Base-by-base conservation (phyloP, 2,888 invertebrate species). In the Zelleria hepariella region DNA sequence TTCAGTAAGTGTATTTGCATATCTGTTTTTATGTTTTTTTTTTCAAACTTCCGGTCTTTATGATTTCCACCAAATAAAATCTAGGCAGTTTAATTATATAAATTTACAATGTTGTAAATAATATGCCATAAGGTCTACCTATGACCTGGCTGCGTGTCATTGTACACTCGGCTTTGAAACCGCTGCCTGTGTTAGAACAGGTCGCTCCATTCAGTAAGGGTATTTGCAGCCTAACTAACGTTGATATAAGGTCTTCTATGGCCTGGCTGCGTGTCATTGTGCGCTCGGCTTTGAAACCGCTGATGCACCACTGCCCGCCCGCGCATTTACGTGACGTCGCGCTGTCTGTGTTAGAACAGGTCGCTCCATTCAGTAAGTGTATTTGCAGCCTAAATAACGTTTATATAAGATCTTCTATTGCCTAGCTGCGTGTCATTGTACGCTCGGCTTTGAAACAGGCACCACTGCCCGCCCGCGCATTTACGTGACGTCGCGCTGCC, bases 261-360 rank as follows among this genome's bases (percentile, higher is more conserved):
- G n/a, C n/a, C 83, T 92, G 96, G 82, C 84, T 97, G 71, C 91
- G 96, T 60, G 94, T 94, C 2, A 91, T 97, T 55, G 93, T 96
- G 65, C 91, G 97, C 55, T 93, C 94, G 47, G 96, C 97, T 74
- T 88, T 97, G 68, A 96, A 95, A 73, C 94, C 96, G 21, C 95
- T 96, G 70, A 92, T 97, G 66, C 93, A 93, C 74, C 94, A 94
- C 66, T 98, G 97, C 75, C 97, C 97, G 59, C 93, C 94, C 48
- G 93, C 94, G 61, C 95, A 93, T 79, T 94, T 95, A 73, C 91
- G 91, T 59, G 86, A 90, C 63, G 95, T 96, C 42, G 87, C 96
- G 51, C 81, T 96, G 72, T 96, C 96, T 55, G 89, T 97, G 56
- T 26, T 26, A 26, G n/a, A n/a, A n/a, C n/a, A n/a, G n/a, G n/a